phyloP scores from a whole-genome alignment of 1,140 invertebrate genomes.

The Halyomorpha halys region DNA sequence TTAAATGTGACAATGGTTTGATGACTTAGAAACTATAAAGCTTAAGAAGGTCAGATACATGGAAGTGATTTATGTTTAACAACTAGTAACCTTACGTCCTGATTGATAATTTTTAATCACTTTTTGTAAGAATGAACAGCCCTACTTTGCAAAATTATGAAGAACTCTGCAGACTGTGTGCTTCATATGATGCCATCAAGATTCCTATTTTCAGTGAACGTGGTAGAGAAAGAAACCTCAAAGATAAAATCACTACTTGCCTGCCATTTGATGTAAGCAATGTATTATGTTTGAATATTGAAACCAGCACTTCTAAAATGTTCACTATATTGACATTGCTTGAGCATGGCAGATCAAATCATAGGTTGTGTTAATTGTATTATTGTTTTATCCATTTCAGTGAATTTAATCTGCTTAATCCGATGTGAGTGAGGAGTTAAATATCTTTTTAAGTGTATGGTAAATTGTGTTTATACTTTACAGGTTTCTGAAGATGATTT shows the following conservation, averaged over 20 bases:
- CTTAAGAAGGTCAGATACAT: neutral
- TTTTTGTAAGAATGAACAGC: neutral
- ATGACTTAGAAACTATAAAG: too few relatives aligned
- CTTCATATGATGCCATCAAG: constrained; percentile 41
- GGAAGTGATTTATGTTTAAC: neutral
- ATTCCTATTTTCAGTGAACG: constrained; percentile 43
- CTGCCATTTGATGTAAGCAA: constrained; percentile 41
- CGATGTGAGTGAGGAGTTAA: too few relatives aligned
- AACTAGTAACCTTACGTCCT: too few relatives aligned
- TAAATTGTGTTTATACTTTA: constrained; percentile 27
- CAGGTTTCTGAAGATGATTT: constrained; percentile 41
- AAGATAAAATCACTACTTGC: constrained; percentile 42
- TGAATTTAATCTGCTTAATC: too few relatives aligned
- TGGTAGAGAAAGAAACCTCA: constrained; percentile 40
- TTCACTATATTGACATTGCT: too few relatives aligned
- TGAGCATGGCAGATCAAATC: too few relatives aligned
- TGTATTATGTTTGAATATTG: neutral
- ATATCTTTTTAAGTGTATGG: too few relatives aligned
- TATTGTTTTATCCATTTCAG: too few relatives aligned
- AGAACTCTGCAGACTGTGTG: constrained; percentile 43
- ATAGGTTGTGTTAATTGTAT: too few relatives aligned
- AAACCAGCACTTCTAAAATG: neutral
- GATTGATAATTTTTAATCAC: too few relatives aligned
- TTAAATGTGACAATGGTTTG: too few relatives aligned
- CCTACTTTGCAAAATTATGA: constrained; percentile 35